Evolutionary conservation across 2,113 vertebrate genomes (phyloP).

Genomic region (Prunella fulvescens): DNA sequence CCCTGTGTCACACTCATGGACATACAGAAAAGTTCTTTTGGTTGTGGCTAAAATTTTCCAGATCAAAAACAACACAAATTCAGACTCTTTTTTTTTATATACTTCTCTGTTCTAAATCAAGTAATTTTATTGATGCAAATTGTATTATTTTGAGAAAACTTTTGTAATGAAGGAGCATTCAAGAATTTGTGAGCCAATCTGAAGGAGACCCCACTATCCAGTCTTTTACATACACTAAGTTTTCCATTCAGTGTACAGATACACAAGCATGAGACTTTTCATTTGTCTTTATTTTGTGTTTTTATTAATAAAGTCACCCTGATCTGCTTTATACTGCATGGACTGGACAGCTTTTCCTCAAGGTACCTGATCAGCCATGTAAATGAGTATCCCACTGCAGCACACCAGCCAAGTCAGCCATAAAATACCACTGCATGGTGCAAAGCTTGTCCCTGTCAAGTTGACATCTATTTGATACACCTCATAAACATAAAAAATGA

Average conservation of each 20-base stretch:
- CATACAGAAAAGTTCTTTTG: background rate
- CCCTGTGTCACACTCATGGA: background rate
- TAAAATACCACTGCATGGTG: accelerated
- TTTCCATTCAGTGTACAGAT: background rate
- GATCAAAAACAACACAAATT: background rate
- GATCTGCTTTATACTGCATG: background rate
- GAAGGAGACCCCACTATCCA: background rate
- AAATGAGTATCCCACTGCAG: background rate
- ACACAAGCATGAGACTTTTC: accelerated
- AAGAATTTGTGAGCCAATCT: background rate
- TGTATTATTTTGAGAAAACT: background rate
- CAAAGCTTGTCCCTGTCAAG: background rate
- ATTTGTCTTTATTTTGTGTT: background rate
- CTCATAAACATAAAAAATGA: background rate
- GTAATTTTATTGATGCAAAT: background rate
- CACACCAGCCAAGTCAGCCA: background rate
- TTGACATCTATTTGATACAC: background rate
- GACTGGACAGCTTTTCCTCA: background rate
- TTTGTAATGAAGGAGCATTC: background rate
- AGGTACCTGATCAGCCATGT: background rate
- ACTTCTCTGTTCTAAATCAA: background rate
- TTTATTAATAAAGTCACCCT: background rate
- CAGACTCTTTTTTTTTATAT: background rate
- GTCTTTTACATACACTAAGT: background rate
- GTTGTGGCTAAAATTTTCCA: background rate